phyloP scores from a whole-genome alignment of 1,140 invertebrate species.

The Ceratoteleas bidentatus region DNA sequence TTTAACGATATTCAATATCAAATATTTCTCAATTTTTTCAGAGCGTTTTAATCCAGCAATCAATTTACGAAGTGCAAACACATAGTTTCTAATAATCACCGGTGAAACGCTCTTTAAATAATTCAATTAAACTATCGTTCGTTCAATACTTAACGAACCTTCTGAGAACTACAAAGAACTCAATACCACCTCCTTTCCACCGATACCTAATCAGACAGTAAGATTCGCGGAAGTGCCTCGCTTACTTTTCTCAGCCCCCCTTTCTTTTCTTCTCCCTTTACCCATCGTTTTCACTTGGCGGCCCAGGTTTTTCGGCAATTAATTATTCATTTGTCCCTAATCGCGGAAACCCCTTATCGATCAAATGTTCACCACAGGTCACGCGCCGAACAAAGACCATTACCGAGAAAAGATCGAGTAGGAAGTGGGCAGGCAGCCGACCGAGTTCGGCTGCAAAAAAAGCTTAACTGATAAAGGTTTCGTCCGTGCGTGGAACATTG shows the following conservation, averaged over 20 bases:
- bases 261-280: neutral
- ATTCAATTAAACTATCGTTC: no score
- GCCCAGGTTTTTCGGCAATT: constrained; percentile 45
- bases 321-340: constrained; percentile 48
- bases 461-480: constrained; percentile 70
- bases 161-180: no score
- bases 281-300: neutral
- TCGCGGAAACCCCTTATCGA: constrained; percentile 55
- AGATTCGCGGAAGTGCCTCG: neutral
- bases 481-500: constrained; percentile 68
- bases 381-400: constrained; percentile 58
- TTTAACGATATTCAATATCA: no score
- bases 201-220: no score
- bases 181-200: no score
- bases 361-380: constrained; percentile 60
- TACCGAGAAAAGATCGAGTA: constrained; percentile 60
- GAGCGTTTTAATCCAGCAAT: no score
- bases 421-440: constrained; percentile 64
- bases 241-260: neutral
- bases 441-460: constrained; percentile 65
- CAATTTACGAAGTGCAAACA: no score
- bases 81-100: no score
- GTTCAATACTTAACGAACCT: no score
- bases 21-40: no score
- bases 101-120: no score